Conservation (phyloP, 2,113 vertebrate species). For the Cepphus grylle region DNA sequence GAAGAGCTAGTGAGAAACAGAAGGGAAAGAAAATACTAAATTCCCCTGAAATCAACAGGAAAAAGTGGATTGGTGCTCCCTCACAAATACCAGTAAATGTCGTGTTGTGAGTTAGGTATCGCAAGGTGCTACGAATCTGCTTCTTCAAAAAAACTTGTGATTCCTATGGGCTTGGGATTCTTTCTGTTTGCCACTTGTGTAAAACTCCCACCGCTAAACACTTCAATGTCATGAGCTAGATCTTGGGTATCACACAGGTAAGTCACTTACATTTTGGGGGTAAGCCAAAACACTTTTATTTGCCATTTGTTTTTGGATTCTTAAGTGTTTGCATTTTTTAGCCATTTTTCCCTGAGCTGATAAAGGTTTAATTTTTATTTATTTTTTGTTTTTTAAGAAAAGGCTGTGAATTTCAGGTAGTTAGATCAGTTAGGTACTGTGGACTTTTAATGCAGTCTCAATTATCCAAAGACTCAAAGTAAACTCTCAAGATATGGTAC, state of each 20-base stretch:
- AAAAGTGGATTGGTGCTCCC: not conserved
- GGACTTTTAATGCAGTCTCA: not conserved
- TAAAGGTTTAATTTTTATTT: not conserved
- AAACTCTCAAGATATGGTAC: not conserved
- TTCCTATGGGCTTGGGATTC: not conserved
- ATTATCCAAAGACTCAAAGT: not conserved
- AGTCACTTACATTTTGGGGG: not conserved
- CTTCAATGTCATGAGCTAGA: not conserved
- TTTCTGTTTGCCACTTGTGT: not conserved
- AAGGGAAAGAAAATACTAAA: not conserved
- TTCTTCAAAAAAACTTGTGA: not conserved
- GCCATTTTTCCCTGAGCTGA: not conserved
- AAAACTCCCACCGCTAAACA: not conserved
- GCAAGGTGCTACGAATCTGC: not conserved
- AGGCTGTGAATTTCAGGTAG: not conserved
- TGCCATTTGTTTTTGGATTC: not conserved
- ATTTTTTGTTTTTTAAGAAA: not conserved
- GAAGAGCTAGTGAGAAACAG: not conserved
- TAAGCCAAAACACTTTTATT: not conserved
- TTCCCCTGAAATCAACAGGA: not conserved
- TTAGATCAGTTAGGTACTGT: not conserved
- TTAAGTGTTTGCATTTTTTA: not conserved
- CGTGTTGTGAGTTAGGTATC: not conserved
- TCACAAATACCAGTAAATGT: not conserved
- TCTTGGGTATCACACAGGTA: not conserved